Evolutionary conservation across 2,797 vertebrate species (phyloP), one percentile per base, ranked within the genome.

Genomic region (Myripristis murdjan): DNA sequence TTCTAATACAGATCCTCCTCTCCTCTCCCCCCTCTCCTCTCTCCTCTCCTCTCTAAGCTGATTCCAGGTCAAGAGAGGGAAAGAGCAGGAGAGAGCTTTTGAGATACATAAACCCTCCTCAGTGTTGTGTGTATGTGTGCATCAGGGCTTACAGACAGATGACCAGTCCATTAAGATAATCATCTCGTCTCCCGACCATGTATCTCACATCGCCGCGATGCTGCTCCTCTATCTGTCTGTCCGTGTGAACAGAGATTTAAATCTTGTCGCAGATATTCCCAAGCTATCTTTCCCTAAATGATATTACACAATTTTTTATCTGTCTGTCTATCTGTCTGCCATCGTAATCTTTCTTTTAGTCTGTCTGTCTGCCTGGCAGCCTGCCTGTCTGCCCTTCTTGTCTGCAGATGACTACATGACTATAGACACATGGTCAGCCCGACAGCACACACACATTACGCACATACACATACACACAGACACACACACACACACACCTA

Each of bases 111-210:
- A 91, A 85, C 85, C 83, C 70, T 63, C 33, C 63, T 52, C n/a
- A 48, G 16, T 37, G 16, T 37, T 61, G 66, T 70, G 39, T 82
- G 64, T 70, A 57, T 52, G 58, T 37, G 57, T 76, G 70, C 82
- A 84, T 87, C 77, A 59, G 59, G 56, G 86, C 81, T 92, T 88
- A 93, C 77, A 85, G 81, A 81, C 78, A 77, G 90, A 90, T 89
- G 87, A 83, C 84, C 87, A 52, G 80, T 92, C 91, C 91, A 93
- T 92, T 92, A 93, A 92, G 92, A 93, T 92, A 91, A 92, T 85
- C 85, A 86, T 89, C 86, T 87, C 87, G 79, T 71, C 85, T 84
- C 79, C 68, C 3, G 18, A 73, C 51, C 77, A 70, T 67, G 63
- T 87, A 86, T 86, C 91, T 87, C 88, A 79, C 77, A 83, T 89